These are phyloP conservation scores for Drosophila yooni DNA, from an alignment of 2,888 invertebrate species.

Conservation along the genomic window DNA sequence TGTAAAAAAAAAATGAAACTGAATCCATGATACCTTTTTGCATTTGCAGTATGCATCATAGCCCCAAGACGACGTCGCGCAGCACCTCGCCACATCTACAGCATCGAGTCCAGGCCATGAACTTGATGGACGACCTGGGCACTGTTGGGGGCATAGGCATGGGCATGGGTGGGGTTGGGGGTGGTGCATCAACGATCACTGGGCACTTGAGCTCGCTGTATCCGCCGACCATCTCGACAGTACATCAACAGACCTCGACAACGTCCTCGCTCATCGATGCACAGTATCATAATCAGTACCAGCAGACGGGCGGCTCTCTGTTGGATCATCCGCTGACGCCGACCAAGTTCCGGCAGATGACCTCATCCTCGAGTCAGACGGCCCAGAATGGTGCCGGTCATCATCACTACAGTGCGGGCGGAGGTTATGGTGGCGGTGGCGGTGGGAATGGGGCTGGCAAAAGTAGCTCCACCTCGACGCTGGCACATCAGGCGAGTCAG, in stretches of 20 bases:
- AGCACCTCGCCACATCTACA: slow-evolving; percentile 85
- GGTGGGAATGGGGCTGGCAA: slow-evolving; percentile 45
- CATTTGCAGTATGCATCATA: slow-evolving; percentile 83
- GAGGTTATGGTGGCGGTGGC: slow-evolving; percentile 23
- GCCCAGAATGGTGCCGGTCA: slow-evolving; percentile 70
- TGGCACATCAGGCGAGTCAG: slow-evolving; percentile 64
- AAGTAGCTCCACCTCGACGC: slow-evolving; percentile 78
- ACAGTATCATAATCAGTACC: slow-evolving; percentile 84
- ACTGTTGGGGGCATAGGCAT: slow-evolving; percentile 48
- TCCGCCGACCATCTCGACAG: slow-evolving; percentile 83
- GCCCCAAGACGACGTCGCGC: slow-evolving; percentile 85
- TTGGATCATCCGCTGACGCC: slow-evolving; percentile 85
- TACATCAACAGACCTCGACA: slow-evolving; percentile 84
- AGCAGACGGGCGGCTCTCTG: slow-evolving; percentile 84
- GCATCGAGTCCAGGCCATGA: slow-evolving; percentile 84
- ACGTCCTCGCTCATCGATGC: slow-evolving; percentile 84
- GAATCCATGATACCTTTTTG: not conserved
- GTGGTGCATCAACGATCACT: slow-evolving; percentile 80
- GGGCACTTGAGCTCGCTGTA: slow-evolving; percentile 82
- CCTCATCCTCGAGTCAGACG: slow-evolving; percentile 84
- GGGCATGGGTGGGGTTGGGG: slow-evolving; percentile 9
- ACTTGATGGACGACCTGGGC: slow-evolving; percentile 83
- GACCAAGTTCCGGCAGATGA: slow-evolving; percentile 83
- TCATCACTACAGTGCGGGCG: slow-evolving; percentile 52
- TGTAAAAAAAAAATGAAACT: not conserved